Evolutionary conservation across 2,797 vertebrate species (phyloP).

Genomic region (Cyclura pinguis): DNA sequence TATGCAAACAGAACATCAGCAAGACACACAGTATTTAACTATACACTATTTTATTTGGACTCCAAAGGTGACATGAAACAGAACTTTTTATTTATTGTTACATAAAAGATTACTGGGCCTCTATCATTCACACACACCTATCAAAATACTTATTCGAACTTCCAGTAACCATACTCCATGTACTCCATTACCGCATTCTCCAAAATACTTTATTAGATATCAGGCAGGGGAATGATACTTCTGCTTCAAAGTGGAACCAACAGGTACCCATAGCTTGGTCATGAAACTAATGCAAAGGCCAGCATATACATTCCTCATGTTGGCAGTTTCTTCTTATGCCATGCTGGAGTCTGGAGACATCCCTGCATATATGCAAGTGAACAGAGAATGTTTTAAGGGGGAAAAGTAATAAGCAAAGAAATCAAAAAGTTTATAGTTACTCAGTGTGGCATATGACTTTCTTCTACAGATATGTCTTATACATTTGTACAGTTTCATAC

Average conservation of each 20-base stretch:
- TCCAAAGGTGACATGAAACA: conserved; percentile 42
- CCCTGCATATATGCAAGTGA: not conserved
- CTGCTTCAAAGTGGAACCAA: not conserved
- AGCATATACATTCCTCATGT: not conserved
- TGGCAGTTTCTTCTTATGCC: fast-evolving
- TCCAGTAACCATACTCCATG: no score
- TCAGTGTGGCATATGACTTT: not conserved
- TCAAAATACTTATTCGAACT: not conserved
- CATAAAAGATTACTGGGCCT: not conserved
- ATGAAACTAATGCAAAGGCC: not conserved
- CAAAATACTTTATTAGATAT: not conserved
- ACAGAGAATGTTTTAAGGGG: not conserved
- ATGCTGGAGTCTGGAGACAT: not conserved
- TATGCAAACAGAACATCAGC: conserved; percentile 39
- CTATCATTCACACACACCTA: not conserved
- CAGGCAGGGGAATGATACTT: not conserved
- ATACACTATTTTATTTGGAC: conserved; percentile 27
- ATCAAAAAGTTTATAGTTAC: not conserved
- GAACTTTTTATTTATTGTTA: not conserved
- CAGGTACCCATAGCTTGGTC: not conserved
- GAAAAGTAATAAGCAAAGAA: not conserved
- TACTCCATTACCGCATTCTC: not conserved
- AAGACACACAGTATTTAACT: conserved; percentile 47
- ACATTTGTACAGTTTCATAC: not conserved
- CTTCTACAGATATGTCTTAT: not conserved